Conservation (phyloP, 2,113 vertebrate species). For the Amblyornis subalaris region DNA sequence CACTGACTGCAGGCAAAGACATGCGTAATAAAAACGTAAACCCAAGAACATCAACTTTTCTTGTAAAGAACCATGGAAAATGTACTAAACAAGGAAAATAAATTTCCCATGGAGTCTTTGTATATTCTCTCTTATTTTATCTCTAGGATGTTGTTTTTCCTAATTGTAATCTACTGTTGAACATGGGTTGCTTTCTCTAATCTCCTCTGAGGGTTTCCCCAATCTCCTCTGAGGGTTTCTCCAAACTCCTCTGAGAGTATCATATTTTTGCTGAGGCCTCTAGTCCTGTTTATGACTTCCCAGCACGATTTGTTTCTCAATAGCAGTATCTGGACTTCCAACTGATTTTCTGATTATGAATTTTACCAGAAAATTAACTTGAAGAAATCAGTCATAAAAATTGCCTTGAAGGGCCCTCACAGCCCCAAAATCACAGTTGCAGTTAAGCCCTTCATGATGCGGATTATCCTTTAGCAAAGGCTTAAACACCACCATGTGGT, state of each 20-base stretch:
- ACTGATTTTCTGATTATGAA: background rate
- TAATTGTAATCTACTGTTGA: background rate
- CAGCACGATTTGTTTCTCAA: background rate
- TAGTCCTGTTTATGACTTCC: background rate
- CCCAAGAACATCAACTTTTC: background rate
- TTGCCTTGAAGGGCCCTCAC: background rate
- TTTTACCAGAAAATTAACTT: background rate
- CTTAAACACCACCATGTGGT: background rate
- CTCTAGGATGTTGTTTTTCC: background rate
- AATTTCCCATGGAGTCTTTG: background rate
- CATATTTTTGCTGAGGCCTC: background rate
- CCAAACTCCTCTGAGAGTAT: background rate
- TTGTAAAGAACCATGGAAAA: background rate
- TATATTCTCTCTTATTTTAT: background rate
- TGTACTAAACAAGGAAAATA: background rate
- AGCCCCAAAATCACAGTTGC: background rate
- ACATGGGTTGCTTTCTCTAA: background rate
- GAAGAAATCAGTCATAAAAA: background rate
- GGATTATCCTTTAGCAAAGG: background rate
- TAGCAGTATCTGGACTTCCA: background rate
- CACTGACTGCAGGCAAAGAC: background rate
- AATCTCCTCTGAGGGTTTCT: background rate
- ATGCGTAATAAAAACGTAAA: background rate
- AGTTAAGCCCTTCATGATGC: background rate
- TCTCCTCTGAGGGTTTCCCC: background rate